These are phyloP conservation scores for Tanypteryx hageni DNA, from an alignment of 2,888 invertebrate species.

Conservation along the genomic window DNA sequence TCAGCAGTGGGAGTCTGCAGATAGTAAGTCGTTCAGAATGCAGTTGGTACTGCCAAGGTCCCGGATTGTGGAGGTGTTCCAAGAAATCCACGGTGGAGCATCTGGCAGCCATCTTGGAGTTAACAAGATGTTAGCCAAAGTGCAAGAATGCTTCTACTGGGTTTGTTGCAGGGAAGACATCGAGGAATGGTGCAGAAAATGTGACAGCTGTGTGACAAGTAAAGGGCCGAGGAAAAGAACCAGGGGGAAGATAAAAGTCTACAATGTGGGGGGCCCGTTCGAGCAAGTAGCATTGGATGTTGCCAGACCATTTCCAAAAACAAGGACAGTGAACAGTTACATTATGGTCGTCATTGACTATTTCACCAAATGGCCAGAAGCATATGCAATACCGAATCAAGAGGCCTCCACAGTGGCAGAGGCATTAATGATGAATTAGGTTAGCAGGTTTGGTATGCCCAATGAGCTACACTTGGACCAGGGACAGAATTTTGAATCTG, in stretches of 20 bases:
- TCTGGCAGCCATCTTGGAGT: conserved; percentile 70
- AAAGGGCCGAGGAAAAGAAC: neutral
- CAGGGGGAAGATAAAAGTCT: neutral
- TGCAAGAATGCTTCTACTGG: conserved; percentile 46
- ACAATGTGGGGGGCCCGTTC: neutral
- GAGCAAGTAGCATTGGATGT: neutral
- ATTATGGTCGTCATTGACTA: no score
- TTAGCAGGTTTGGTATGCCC: no score
- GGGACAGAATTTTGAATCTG: no score
- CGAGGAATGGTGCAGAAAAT: no score
- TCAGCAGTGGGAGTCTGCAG: neutral
- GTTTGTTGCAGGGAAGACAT: no score
- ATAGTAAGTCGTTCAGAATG: neutral
- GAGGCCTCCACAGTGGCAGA: no score
- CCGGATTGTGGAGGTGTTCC: conserved; percentile 67
- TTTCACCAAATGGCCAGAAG: no score
- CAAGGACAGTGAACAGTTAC: neutral
- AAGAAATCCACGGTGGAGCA: conserved; percentile 68
- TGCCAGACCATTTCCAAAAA: neutral
- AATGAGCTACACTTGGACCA: no score
- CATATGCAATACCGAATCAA: no score
- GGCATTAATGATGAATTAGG: no score
- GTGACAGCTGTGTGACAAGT: no score
- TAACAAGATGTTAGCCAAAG: conserved; percentile 69
- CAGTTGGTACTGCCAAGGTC: conserved; percentile 67